Evolutionary conservation across 2,888 invertebrate species (phyloP).

Genomic region (Chrysolina oricalcia): DNA sequence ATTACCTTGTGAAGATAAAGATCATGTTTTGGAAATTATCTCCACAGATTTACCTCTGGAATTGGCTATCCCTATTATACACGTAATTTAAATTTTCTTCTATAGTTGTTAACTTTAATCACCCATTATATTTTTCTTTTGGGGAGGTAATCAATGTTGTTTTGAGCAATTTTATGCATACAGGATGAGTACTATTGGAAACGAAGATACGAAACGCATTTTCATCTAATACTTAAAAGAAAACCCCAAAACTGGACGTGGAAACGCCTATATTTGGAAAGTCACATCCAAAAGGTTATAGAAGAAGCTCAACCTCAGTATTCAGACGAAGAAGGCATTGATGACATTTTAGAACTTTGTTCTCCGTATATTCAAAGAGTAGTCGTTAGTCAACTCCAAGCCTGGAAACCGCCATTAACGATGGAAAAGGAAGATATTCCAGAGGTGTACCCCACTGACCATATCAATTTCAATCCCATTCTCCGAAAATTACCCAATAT

Average conservation of each 20-base stretch:
- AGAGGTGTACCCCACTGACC: slow-evolving; percentile 71
- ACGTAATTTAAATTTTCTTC: slow-evolving; percentile 24
- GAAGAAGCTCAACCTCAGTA: slow-evolving; percentile 69
- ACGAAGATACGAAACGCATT: slow-evolving; percentile 72
- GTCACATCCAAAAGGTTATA: slow-evolving; percentile 65
- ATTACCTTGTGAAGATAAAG: slow-evolving; percentile 75
- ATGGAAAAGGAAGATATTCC: slow-evolving; percentile 68
- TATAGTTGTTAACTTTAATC: too few species aligned
- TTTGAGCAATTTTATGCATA: background rate
- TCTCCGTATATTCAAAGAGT: slow-evolving; percentile 73
- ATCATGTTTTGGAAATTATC: slow-evolving; percentile 77
- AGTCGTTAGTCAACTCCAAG: slow-evolving; percentile 74
- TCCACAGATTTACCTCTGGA: slow-evolving; percentile 77
- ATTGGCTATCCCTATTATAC: slow-evolving; percentile 73
- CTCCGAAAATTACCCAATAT: slow-evolving; percentile 74
- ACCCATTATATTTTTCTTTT: too few species aligned
- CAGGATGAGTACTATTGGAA: slow-evolving; percentile 80
- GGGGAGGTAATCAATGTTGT: too few species aligned
- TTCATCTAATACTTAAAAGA: slow-evolving; percentile 60
- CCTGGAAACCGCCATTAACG: slow-evolving; percentile 73
- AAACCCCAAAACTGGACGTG: slow-evolving; percentile 66
- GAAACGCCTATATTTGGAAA: slow-evolving; percentile 69
- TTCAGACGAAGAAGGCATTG: slow-evolving; percentile 66
- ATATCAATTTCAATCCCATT: slow-evolving; percentile 76
- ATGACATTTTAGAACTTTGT: slow-evolving; percentile 63